Evolutionary conservation across 2,113 vertebrate species (phyloP).

Genomic region (Pao palembangensis): DNA sequence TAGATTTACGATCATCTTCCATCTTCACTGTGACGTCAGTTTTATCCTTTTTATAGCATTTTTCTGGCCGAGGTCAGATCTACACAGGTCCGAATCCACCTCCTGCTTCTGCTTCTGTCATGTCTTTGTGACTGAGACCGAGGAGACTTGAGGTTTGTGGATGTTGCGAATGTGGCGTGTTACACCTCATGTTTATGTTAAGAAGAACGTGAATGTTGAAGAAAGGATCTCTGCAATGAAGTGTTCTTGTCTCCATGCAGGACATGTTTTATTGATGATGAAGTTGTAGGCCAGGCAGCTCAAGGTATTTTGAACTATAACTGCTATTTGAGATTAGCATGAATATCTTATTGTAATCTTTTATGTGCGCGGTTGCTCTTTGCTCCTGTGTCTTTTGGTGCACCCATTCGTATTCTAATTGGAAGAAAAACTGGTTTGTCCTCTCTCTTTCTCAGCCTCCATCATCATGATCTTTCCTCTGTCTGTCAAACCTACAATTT

Average conservation of each 20-base stretch:
- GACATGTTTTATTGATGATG: neutral
- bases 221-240: neutral
- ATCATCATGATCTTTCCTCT: neutral
- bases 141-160: neutral
- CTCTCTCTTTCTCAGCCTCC: neutral
- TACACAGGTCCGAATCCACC: too few species aligned
- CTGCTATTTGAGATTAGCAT: too few species aligned
- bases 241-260: neutral
- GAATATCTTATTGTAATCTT: too few species aligned
- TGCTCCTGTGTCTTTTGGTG: neutral
- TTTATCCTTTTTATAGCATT: neutral
- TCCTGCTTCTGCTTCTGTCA: too few species aligned
- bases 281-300: conserved; percentile 2
- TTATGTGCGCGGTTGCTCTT: too few species aligned
- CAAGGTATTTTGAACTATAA: too few species aligned
- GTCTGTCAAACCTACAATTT: neutral
- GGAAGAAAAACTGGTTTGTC: neutral
- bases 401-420: neutral
- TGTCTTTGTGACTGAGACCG: neutral
- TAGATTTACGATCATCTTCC: too few species aligned
- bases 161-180: neutral
- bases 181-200: conserved; percentile 27
- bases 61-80: too few species aligned
- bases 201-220: neutral
- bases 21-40: too few species aligned